Base-by-base conservation (phyloP, 2,888 invertebrate species). In the Temnothorax ravouxi region DNA sequence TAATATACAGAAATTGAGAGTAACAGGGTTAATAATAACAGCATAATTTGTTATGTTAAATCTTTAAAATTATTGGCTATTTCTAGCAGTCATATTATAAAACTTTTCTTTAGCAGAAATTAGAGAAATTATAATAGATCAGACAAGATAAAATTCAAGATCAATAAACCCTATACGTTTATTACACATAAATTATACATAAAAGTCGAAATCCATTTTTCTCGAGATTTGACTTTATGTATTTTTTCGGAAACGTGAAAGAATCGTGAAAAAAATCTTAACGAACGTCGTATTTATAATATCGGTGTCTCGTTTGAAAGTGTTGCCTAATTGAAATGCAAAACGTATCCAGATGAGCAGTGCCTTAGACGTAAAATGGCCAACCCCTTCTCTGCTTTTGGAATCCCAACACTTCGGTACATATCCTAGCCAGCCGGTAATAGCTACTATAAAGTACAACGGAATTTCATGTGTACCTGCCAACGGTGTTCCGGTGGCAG, bases 351-450 rank as follows among this genome's bases (percentile, higher is more conserved):
- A 94, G 94, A 92, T 92, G 86, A 92, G 91, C 87, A 92, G 92
- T 94, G 85, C 96, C 84, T 96, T 98, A 91, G 97, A 98, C 91
- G 98, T 98, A 8, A 96, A 97, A 94, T 98, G 98, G 98, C 98
- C 98, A 8, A 96, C 96, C 84, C 97, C 97, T 0, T 96, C 96
- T 86, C 94, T 98, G 89, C 96, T 96, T 74, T 96, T 98, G 71
- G 97, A 97, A 82, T 97, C 97, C 4, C 97, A 97, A 91, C 96
- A 97, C 90, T 96, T 98, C 76, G 96, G 97, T 91, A 98, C 98
- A 69, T 98, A 98, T 95, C 98, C 98, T 5, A 97, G 97, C 92
- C 95, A 96, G 84, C 96, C 97, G 44, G 97, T 98, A 87, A 96
- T 96, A 89, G 97, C 97, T 0, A 97, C 97, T 4, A 93, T 98